Conservation (phyloP, 2,888 invertebrate genomes). For the Saturnia pavonia region DNA sequence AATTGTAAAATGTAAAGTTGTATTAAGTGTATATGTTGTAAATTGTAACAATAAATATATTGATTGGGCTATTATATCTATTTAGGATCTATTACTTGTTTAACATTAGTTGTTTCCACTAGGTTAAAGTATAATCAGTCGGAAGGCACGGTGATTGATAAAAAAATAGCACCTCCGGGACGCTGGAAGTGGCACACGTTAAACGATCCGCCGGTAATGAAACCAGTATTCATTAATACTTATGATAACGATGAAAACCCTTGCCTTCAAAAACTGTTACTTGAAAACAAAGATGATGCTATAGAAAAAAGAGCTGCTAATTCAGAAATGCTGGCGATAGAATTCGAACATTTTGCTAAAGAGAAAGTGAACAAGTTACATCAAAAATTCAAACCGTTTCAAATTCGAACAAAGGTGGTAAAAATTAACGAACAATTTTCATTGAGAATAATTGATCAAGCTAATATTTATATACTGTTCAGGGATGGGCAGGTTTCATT, state of each 20-base stretch:
- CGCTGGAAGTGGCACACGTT: slow-evolving; percentile 62
- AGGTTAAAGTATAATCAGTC: slow-evolving; percentile 63
- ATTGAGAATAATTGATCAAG: slow-evolving; percentile 51
- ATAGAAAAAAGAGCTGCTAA: slow-evolving; percentile 17
- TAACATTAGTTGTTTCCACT: neutral
- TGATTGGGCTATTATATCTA: too few species aligned
- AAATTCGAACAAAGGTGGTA: slow-evolving; percentile 50
- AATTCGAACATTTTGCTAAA: slow-evolving; percentile 48
- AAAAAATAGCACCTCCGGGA: slow-evolving; percentile 44
- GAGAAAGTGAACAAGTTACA: slow-evolving; percentile 40
- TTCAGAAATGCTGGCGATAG: slow-evolving; percentile 44
- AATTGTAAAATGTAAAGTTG: too few species aligned
- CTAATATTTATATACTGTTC: slow-evolving; percentile 50
- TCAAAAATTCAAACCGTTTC: slow-evolving; percentile 49
- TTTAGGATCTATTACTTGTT: neutral
- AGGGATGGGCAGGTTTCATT: slow-evolving; percentile 39
- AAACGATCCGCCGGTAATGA: slow-evolving; percentile 56
- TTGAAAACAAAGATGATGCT: slow-evolving; percentile 16
- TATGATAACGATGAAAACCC: slow-evolving; percentile 22
- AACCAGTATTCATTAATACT: slow-evolving; percentile 41
- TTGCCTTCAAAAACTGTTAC: slow-evolving; percentile 19
- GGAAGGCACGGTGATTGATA: slow-evolving; percentile 52
- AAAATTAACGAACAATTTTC: slow-evolving; percentile 60
- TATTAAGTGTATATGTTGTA: too few species aligned
- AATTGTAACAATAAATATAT: too few species aligned